These are phyloP conservation scores for Trachelus troglodyta DNA, from an alignment of 2,888 invertebrate species.

Conservation along the genomic window DNA sequence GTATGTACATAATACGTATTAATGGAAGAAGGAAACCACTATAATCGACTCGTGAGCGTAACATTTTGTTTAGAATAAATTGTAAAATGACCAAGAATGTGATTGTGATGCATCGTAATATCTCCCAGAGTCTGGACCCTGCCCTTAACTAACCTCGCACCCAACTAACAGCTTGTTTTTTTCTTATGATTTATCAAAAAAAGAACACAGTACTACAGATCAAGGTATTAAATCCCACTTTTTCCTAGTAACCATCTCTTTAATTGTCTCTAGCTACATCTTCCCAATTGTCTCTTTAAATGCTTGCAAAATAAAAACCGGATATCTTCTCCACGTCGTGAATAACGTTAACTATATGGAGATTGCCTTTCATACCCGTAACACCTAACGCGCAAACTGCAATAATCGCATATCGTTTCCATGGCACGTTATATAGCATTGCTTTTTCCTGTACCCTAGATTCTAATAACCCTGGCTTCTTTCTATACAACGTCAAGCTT, in stretches of 20 bases:
- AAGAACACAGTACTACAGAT: conserved; percentile 49
- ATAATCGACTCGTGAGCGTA: conserved; percentile 61
- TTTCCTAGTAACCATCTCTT: not conserved
- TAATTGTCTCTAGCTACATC: not conserved
- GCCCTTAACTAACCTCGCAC: conserved; percentile 23
- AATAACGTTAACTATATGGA: not conserved
- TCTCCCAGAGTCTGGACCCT: conserved; percentile 13
- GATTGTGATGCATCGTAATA: conserved; percentile 48
- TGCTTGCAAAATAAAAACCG: not conserved
- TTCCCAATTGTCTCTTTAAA: not conserved
- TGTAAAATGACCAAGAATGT: conserved; percentile 61
- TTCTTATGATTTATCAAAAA: conserved; percentile 44
- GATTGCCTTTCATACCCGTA: not conserved
- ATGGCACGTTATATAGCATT: not conserved
- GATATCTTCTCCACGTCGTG: not conserved
- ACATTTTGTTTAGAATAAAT: conserved; percentile 66
- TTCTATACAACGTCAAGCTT: not conserved
- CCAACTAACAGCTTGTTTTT: conserved; percentile 52
- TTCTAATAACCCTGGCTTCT: not conserved
- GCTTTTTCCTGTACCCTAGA: not conserved
- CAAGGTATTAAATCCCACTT: conserved; percentile 8
- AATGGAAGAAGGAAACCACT: conserved; percentile 46
- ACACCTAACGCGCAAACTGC: not conserved
- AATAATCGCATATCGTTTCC: not conserved
- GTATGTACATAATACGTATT: conserved; percentile 61